Evolutionary conservation across 1,140 invertebrate genomes (phyloP).

Genomic region (Bombus affinis): DNA sequence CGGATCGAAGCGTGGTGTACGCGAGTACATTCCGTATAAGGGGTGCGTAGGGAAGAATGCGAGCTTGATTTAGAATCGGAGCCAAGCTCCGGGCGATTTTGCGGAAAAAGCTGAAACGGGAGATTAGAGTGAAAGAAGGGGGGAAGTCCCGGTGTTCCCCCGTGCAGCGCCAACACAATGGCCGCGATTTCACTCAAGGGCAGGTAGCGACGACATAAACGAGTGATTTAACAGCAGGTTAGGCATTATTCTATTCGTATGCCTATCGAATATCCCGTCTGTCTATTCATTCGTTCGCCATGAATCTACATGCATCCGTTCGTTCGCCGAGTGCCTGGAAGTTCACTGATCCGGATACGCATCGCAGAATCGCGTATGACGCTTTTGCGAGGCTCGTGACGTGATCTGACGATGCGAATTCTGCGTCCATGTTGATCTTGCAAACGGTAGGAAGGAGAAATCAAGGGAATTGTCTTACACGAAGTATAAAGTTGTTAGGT

Average conservation of each 20-base stretch:
- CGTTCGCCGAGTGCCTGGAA: constrained; percentile 51
- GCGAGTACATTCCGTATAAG: background rate
- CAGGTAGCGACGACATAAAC: constrained; percentile 60
- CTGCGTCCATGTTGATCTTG: constrained; percentile 9
- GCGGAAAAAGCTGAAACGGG: constrained; percentile 47
- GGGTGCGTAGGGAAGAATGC: constrained; percentile 39
- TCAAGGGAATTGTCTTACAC: background rate
- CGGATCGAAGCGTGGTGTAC: no score
- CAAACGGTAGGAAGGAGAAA: constrained; percentile 6
- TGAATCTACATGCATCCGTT: constrained; percentile 59
- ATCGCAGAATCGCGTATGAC: constrained; percentile 64
- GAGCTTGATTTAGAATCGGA: constrained; percentile 43
- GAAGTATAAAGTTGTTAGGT: no score
- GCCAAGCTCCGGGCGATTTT: constrained; percentile 47
- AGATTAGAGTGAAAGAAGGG: constrained; percentile 28
- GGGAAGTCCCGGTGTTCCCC: constrained; percentile 33
- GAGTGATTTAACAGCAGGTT: constrained; percentile 65
- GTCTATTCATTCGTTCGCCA: constrained; percentile 48
- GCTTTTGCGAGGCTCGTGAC: constrained; percentile 50
- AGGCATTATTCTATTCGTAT: constrained; percentile 40
- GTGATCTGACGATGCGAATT: constrained; percentile 50
- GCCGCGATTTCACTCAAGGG: constrained; percentile 55
- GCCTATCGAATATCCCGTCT: constrained; percentile 40
- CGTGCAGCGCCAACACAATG: constrained; percentile 46
- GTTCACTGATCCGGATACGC: constrained; percentile 71